Conservation (phyloP, 1,140 invertebrate genomes). For the Coboldia fuscipes region DNA sequence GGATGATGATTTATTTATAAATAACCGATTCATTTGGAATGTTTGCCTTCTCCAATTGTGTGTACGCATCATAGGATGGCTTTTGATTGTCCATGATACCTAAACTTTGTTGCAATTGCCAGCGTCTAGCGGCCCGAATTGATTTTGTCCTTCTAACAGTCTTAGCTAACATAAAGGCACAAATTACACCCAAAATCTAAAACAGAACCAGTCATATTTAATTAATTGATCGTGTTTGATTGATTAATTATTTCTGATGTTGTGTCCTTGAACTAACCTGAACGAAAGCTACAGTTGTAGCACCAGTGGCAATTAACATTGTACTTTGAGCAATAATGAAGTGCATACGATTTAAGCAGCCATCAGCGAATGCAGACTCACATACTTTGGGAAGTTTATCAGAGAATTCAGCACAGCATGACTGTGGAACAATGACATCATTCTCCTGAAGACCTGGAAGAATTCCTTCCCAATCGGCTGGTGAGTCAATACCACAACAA, state of each 20-base stretch:
- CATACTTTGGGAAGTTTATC: constrained; percentile 7
- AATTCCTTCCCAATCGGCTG: constrained; percentile 36
- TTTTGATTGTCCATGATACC: constrained; percentile 15
- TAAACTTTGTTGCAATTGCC: constrained; percentile 37
- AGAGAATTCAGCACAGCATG: constrained; percentile 26
- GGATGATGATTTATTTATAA: no score
- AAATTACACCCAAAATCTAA: constrained; percentile 66
- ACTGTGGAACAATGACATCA: constrained; percentile 26
- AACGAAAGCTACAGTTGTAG: constrained; percentile 57
- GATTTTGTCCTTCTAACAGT: constrained; percentile 60
- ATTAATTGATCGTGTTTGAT: constrained; percentile 3
- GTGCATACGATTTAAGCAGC: constrained; percentile 41
- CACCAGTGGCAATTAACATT: constrained; percentile 52
- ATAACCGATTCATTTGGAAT: not conserved
- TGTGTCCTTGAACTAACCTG: constrained; percentile 27
- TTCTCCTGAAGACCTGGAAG: constrained; percentile 10
- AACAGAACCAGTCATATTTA: constrained; percentile 13
- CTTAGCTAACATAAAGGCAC: constrained; percentile 63
- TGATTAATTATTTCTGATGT: not conserved
- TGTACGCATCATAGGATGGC: constrained; percentile 15
- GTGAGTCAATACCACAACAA: constrained; percentile 47
- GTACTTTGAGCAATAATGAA: constrained; percentile 15
- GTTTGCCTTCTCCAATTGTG: constrained; percentile 14
- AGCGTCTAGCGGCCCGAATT: constrained; percentile 39
- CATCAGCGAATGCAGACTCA: constrained; percentile 25